phyloP scores from a whole-genome alignment of 2,888 invertebrate species.

The Dicycla oo region DNA sequence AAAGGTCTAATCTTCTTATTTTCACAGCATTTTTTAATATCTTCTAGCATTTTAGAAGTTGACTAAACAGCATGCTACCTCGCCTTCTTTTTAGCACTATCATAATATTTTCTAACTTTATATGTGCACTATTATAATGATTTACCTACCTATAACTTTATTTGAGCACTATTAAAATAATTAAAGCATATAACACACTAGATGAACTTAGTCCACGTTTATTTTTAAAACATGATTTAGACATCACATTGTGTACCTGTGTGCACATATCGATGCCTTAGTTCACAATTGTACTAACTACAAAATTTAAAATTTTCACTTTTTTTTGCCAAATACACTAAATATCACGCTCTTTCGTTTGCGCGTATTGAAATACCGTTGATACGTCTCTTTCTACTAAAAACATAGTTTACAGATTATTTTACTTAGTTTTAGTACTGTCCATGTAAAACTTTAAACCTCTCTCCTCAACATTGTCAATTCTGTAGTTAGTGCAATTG shows the following conservation, averaged over 20 bases:
- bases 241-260: background rate
- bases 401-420: no score
- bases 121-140: constrained; percentile 2
- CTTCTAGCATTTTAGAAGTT: constrained; percentile 36
- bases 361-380: no score
- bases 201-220: background rate
- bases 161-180: constrained; percentile 8
- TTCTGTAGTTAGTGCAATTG: no score
- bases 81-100: constrained; percentile 41
- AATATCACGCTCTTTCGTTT: no score
- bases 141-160: background rate
- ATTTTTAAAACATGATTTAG: background rate
- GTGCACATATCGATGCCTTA: no score
- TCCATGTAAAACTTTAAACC: no score
- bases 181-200: constrained; percentile 41
- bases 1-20: constrained; percentile 29
- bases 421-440: no score
- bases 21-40: constrained; percentile 37
- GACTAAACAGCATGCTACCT: constrained; percentile 54
- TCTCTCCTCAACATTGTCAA: no score
- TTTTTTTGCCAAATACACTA: no score
- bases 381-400: no score
- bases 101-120: constrained; percentile 6
- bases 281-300: no score
- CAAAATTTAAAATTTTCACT: no score